A percentile compares a stretch with the other conserved stretches of the same genome.
Evolutionary conservation across 1,140 invertebrate genomes (phyloP).

Genomic region (Coelopa frigida): DNA sequence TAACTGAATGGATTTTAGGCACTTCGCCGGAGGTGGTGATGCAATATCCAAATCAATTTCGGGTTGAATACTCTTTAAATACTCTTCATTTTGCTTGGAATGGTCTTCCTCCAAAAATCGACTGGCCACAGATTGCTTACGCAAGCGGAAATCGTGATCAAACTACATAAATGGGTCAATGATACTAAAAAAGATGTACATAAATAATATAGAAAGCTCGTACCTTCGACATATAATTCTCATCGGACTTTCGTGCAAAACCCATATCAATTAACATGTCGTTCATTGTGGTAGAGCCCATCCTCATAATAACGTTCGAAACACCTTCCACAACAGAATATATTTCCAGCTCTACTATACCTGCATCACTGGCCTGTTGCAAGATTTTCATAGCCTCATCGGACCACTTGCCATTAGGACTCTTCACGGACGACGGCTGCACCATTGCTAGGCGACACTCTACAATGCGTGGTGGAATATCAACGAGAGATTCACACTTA

Average conservation of each 20-base stretch:
- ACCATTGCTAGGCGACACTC: conserved; percentile 63
- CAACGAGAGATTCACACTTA: conserved; percentile 17
- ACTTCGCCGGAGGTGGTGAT: conserved; percentile 30
- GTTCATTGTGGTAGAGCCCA: conserved; percentile 51
- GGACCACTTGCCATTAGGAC: conserved; percentile 55
- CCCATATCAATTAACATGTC: conserved; percentile 53
- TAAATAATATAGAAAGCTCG: conserved; percentile 12
- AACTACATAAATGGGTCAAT: conserved; percentile 25
- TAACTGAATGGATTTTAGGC: conserved; percentile 27
- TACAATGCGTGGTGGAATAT: conserved; percentile 56
- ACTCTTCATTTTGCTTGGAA: conserved; percentile 27
- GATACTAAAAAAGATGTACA: background rate
- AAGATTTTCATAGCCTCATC: conserved; percentile 51
- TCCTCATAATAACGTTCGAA: conserved; percentile 54
- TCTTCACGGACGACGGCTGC: conserved; percentile 54
- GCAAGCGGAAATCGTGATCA: conserved; percentile 46
- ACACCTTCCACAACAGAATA: conserved; percentile 72
- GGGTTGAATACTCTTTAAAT: conserved; percentile 22
- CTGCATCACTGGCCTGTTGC: conserved; percentile 26
- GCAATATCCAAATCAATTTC: conserved; percentile 30
- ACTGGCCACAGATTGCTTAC: conserved; percentile 18
- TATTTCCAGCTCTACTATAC: conserved; percentile 44
- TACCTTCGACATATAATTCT: conserved; percentile 67
- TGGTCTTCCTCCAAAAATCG: conserved; percentile 14
- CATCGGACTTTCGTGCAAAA: conserved; percentile 59